These are phyloP conservation scores for Pangasius macronema DNA, from an alignment of 2,797 vertebrate species.

Conservation along the genomic window DNA sequence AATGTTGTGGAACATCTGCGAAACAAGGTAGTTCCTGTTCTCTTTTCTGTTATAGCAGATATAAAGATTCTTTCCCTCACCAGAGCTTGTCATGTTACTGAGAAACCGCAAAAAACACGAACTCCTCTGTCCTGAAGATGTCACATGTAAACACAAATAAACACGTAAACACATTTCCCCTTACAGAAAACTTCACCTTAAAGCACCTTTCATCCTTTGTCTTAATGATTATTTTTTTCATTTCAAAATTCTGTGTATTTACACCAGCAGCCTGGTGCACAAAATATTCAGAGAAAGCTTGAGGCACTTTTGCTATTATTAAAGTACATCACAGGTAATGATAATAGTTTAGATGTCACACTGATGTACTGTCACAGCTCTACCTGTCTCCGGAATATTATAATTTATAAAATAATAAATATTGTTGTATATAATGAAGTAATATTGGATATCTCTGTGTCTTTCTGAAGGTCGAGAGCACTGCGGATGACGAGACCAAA, in stretches of 20 bases:
- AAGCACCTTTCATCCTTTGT: background rate
- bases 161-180: no score
- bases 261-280: background rate
- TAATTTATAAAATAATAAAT: background rate
- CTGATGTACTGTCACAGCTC: background rate
- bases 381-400: background rate
- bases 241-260: background rate
- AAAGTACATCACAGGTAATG: background rate
- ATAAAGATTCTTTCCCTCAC: background rate
- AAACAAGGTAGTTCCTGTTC: background rate
- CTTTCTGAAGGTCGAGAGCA: slow-evolving; percentile 61
- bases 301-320: background rate
- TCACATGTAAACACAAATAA: background rate
- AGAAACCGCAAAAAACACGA: background rate
- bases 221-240: background rate
- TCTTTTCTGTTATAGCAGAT: background rate
- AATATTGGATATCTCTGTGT: slow-evolving; percentile 42
- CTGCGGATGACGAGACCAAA: slow-evolving; percentile 81
- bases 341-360: background rate
- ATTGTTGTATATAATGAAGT: background rate
- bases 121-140: background rate
- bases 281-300: background rate
- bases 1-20: background rate
- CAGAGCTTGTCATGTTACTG: background rate
- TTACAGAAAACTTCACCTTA: no score